Evolutionary conservation across 2,797 vertebrate genomes (phyloP), one percentile per base, ranked within the genome.

Genomic region (Poecile montanus): DNA sequence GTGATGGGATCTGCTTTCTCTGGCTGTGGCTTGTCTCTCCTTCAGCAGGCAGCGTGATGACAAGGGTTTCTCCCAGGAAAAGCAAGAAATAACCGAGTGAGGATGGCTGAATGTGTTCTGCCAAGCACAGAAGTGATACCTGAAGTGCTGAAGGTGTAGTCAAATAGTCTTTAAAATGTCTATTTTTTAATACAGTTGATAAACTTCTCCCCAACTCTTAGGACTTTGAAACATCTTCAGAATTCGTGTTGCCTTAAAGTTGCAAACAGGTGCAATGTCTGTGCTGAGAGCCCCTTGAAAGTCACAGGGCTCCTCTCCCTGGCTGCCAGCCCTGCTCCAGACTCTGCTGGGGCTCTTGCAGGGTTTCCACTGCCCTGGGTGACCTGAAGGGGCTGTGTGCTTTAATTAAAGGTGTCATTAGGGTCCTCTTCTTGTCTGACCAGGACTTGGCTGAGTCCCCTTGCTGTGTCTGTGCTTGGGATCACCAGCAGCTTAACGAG

Each of bases 161-260:
- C 53, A 40, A 73, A 48, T 19, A 26, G 45, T 47, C 57, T 56
- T 85, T 88, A 48, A 56, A 63, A 63, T 54, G 42, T 38, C 5
- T 61, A 8, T 9, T 53, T 83, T 91, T 72, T 78, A 70, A 86
- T 51, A 29, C 8, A 19, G 34, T 26, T 22, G 4, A 75, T 66
- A 85, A 90, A 18, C 3, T 67, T 7, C 10, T 2, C 16, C 26
- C 9, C 4, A 50, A 1, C 18, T 48, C 16, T 29, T 88, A 60
- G 27, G 76, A 51, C 79, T 87, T 85, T 16, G 17, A 86, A 84
- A 68, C 58, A 84, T 10, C 79, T 62, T 58, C 65, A 48, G 87
- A 53, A 62, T 45, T 88, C 6, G 11, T 54, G 68, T 95, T 89
- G 95, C 94, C 93, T 92, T 96, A 81, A 85, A 72, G 66, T 44